Percentiles rank a stretch among this genome's conserved stretches.
Evolutionary conservation across 2,888 invertebrate genomes (phyloP).

Genomic region (Glaucopsyche alexis): DNA sequence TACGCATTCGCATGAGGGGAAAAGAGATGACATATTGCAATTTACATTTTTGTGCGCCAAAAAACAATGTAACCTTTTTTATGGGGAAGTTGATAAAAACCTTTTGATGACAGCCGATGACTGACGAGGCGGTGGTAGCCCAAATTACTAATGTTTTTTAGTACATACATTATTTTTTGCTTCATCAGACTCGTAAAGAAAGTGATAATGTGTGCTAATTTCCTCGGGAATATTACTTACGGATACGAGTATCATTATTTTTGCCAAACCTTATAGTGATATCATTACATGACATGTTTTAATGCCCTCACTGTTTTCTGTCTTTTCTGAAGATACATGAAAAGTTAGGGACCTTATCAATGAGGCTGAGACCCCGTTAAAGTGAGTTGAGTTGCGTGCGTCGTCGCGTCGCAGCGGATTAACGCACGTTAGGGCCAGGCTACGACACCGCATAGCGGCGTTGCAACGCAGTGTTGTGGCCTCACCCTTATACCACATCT

Average conservation of each 20-base stretch:
- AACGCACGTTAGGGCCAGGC: no score
- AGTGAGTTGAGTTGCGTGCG: no score
- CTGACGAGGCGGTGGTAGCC: neutral
- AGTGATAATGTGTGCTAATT: neutral
- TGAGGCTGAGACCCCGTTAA: no score
- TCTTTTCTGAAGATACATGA: no score
- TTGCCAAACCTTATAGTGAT: neutral
- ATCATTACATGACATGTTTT: no score
- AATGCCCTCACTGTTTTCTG: no score
- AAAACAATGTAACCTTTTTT: conserved; percentile 36
- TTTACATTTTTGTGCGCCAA: conserved; percentile 56
- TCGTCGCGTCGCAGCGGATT: no score
- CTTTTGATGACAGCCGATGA: conserved; percentile 13
- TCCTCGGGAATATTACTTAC: neutral
- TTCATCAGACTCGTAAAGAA: neutral
- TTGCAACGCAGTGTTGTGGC: no score
- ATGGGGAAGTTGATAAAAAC: conserved; percentile 24
- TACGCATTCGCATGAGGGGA: conserved; percentile 40
- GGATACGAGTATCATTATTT: neutral
- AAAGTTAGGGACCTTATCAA: no score
- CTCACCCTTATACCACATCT: no score
- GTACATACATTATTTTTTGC: neutral
- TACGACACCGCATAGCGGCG: no score
- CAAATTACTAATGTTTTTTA: conserved; percentile 8
- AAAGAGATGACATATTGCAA: conserved; percentile 45